phyloP scores from a whole-genome alignment of 1,140 invertebrate species.

The Drosophila lini region DNA sequence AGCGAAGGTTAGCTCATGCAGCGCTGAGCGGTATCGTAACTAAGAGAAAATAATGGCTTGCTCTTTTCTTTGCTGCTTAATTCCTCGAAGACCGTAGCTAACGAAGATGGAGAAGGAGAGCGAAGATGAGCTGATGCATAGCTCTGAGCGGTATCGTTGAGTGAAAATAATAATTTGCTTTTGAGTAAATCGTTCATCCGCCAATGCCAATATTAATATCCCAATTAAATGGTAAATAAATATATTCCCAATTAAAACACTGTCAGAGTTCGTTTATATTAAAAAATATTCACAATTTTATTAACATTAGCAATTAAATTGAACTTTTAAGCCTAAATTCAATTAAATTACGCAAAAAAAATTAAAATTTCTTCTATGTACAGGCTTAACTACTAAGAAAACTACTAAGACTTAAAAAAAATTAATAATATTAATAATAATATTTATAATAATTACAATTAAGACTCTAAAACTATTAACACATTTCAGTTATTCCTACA shows the following conservation, averaged over 20 bases:
- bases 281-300: slow-evolving; percentile 17
- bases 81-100: too few relatives aligned
- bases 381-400: slow-evolving; percentile 26
- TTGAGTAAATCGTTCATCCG: too few relatives aligned
- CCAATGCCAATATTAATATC: too few relatives aligned
- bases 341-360: slow-evolving; percentile 20
- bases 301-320: slow-evolving; percentile 8
- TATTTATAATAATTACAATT: background rate
- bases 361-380: slow-evolving; percentile 26
- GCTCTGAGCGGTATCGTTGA: too few relatives aligned
- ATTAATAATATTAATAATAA: background rate
- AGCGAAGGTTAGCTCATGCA: too few relatives aligned
- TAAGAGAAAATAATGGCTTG: too few relatives aligned
- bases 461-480: slow-evolving; percentile 69
- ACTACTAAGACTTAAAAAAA: background rate
- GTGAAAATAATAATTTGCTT: too few relatives aligned
- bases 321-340: background rate
- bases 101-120: too few relatives aligned
- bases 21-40: too few relatives aligned
- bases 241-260: background rate
- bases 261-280: slow-evolving; percentile 6
- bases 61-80: too few relatives aligned
- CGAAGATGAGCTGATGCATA: too few relatives aligned
- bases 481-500: slow-evolving; percentile 66
- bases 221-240: too few relatives aligned